Base-by-base conservation (phyloP, 2,797 vertebrate genomes). In the Hydrophis major region DNA sequence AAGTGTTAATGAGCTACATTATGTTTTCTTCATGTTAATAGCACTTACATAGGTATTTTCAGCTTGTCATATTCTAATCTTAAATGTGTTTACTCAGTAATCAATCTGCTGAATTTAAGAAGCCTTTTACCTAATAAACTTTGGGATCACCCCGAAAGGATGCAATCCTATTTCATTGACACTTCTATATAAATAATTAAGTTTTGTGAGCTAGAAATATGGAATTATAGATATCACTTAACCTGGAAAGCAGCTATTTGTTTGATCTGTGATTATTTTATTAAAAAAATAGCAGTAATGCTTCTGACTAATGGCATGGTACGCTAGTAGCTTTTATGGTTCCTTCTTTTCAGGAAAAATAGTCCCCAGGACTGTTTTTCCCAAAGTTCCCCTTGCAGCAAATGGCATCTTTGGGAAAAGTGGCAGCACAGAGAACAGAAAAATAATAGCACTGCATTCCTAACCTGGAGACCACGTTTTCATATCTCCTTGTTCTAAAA, bases 141-240 rank as follows among this genome's bases (percentile, higher is more conserved):
- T 87, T 55, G 63, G 74, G 88, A 56, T 63, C 61, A 32, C 57
- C 47, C 28, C 22, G 57, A 93, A 95, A 92, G 53, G 20, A 6
- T 92, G 78, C 63, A 93, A 94, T 96, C 94, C 95, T 94, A 95
- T 96, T 95, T 69, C 95, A 92, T 94, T 95, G 94, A 93, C 93
- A n/a, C 93, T 86, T 89, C 89, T 59, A 86, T 93, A 78, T 20
- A 86, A 86, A 57, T 1, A 93, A 25, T 94, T 94, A 90, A 89
- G 88, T 90, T 93, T 94, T 87, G 93, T 93, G 92, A 91, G 86
- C 90, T 94, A 94, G 86, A 94, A 94, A 91, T 92, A 61, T 91
- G 90, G 92, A 94, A 91, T 78, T 88, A 90, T 28, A 89, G 14
- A 56, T 88, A 91, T 78, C 57, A 18, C 89, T 2, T 55, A 56